These are phyloP conservation scores for Nixonia krombeini DNA, from an alignment of 1,140 invertebrate species.

Conservation along the genomic window DNA sequence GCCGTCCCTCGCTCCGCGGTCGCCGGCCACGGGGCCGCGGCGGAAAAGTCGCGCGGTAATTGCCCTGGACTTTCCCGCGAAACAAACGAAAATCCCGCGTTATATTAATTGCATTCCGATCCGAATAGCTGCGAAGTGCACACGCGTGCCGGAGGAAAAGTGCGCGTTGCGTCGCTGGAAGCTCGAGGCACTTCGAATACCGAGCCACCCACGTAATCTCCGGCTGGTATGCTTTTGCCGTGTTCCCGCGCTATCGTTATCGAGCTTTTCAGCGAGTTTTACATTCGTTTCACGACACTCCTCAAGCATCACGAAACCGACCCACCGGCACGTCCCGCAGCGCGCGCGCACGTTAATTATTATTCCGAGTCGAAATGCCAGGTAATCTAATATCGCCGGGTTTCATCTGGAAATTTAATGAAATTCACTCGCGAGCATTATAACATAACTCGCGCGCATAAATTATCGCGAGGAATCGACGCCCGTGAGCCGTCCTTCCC, in stretches of 20 bases:
- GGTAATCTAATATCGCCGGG: background rate
- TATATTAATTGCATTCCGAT: slow-evolving; percentile 30
- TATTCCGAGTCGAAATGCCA: slow-evolving; percentile 2
- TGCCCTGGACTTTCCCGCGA: too few species aligned
- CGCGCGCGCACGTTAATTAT: background rate
- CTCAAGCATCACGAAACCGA: slow-evolving; percentile 58
- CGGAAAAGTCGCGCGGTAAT: too few species aligned
- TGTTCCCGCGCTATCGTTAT: slow-evolving; percentile 56
- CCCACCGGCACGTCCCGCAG: slow-evolving; percentile 5
- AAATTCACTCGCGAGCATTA: too few species aligned
- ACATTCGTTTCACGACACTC: slow-evolving; percentile 65
- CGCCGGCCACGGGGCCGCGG: background rate
- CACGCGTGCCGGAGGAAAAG: slow-evolving; percentile 38
- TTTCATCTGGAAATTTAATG: background rate
- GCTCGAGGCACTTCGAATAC: slow-evolving; percentile 44
- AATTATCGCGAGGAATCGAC: too few species aligned
- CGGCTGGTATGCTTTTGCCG: slow-evolving; percentile 43
- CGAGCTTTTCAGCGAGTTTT: slow-evolving; percentile 65
- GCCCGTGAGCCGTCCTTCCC: too few species aligned
- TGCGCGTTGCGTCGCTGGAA: slow-evolving; percentile 28
- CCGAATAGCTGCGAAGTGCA: slow-evolving; percentile 31
- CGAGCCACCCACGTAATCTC: slow-evolving; percentile 44
- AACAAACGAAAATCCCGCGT: too few species aligned
- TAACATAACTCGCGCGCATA: too few species aligned
- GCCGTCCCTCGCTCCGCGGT: slow-evolving; percentile 42